Percentiles rank a stretch among this genome's conserved stretches.
phyloP scores from a whole-genome alignment of 2,113 vertebrate species.

The Ageneiosus marmoratus region DNA sequence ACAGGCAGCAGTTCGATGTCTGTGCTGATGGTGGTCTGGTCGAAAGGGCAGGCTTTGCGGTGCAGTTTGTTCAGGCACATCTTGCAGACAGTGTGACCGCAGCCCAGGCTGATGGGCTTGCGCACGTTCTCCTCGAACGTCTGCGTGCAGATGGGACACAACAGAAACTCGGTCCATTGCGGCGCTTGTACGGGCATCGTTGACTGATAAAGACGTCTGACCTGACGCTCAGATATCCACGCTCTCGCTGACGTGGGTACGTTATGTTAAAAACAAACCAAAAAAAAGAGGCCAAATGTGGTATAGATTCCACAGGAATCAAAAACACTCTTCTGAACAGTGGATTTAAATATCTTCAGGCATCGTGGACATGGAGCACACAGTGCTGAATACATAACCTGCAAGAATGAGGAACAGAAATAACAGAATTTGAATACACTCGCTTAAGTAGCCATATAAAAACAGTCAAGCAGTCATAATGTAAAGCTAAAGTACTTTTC shows the following conservation, averaged over 20 bases:
- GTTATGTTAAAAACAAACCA: constrained; percentile 47
- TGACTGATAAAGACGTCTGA: constrained; percentile 69
- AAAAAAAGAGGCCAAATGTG: constrained; percentile 71
- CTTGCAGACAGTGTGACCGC: constrained; percentile 98
- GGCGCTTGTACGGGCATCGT: constrained; percentile 99
- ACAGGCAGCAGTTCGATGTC: constrained; percentile 97
- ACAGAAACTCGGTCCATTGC: constrained; percentile 99
- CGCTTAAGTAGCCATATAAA: neutral
- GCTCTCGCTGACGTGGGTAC: neutral
- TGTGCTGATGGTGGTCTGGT: constrained; percentile 97
- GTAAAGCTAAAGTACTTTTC: neutral
- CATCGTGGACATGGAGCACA: constrained; percentile 80
- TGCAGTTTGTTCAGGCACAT: constrained; percentile 99
- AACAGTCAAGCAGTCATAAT: neutral
- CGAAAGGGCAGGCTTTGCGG: constrained; percentile 97
- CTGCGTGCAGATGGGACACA: constrained; percentile 99
- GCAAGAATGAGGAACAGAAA: constrained; percentile 55
- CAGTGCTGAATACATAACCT: constrained; percentile 87
- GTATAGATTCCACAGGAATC: constrained; percentile 91
- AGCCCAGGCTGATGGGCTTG: constrained; percentile 96
- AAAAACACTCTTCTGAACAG: constrained; percentile 66
- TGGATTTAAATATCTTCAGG: constrained; percentile 81
- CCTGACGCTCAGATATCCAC: constrained; percentile 17
- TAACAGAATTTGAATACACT: neutral
- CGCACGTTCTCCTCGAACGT: constrained; percentile 96